Evolutionary conservation across 2,797 vertebrate species (phyloP).

Genomic region (Zalophus californianus): DNA sequence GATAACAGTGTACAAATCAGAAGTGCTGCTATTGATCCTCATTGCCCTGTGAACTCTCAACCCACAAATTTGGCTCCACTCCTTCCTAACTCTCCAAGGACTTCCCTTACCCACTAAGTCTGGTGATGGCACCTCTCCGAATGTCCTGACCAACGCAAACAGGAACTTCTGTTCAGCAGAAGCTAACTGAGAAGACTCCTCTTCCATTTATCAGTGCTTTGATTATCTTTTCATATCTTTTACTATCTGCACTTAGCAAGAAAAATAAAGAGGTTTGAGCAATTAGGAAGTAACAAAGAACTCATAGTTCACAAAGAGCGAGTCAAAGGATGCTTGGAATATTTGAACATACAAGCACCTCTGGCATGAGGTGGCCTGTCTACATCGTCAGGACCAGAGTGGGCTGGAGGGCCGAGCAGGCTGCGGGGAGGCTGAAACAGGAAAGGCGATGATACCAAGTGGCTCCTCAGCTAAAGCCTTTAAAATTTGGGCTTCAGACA

Average conservation of each 20-base stretch:
- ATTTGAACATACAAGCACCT: not conserved
- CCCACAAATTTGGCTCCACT: constrained; percentile 70
- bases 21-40: constrained; percentile 68
- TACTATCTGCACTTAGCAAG: constrained; percentile 57
- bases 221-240: constrained; percentile 69
- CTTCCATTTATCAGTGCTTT: constrained; percentile 60
- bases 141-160: constrained; percentile 57
- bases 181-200: constrained; percentile 58
- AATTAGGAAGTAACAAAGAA: constrained; percentile 65
- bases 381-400: not conserved
- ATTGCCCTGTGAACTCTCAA: constrained; percentile 75
- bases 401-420: not conserved
- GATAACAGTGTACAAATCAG: constrained; percentile 74
- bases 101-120: constrained; percentile 50
- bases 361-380: not conserved
- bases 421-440: not conserved
- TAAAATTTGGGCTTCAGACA: not conserved
- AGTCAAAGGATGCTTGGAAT: constrained; percentile 63
- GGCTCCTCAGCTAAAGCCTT: not conserved
- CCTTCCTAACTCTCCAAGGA: constrained; percentile 60
- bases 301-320: constrained; percentile 53
- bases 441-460: not conserved
- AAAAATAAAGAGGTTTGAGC: constrained; percentile 71
- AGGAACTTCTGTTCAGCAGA: constrained; percentile 57
- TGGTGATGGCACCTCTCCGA: not conserved